Percentiles rank a stretch among this genome's conserved stretches.
phyloP scores from a whole-genome alignment of 2,797 vertebrate species.

The Heterohyrax brucei region DNA sequence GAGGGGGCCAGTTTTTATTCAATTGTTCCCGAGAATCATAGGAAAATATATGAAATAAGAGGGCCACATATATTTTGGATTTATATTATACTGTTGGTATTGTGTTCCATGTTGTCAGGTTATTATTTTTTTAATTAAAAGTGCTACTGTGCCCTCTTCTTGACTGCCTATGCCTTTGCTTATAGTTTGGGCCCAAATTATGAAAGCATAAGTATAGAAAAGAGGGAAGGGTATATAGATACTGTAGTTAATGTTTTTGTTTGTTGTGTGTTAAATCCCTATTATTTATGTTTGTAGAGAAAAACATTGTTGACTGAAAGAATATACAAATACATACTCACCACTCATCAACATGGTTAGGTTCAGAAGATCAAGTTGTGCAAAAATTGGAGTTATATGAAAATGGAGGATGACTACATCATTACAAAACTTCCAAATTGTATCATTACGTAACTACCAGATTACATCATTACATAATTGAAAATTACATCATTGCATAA shows the following conservation, averaged over 20 bases:
- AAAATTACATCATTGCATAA: too few relatives aligned
- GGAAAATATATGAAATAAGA: slow-evolving; percentile 6
- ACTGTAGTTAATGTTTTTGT: slow-evolving; percentile 20
- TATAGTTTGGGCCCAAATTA: background rate
- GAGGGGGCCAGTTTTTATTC: background rate
- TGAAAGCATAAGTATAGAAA: slow-evolving; percentile 34
- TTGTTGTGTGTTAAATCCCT: slow-evolving; percentile 24
- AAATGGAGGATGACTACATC: too few relatives aligned
- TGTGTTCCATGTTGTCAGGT: background rate
- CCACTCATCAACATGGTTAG: too few relatives aligned
- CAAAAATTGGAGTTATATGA: too few relatives aligned
- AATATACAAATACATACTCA: background rate
- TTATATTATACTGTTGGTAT: slow-evolving; percentile 7
- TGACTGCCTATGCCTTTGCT: background rate
- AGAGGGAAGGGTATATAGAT: background rate
- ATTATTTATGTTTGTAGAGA: background rate
- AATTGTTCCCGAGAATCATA: background rate
- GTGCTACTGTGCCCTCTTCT: background rate
- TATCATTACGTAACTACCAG: too few relatives aligned
- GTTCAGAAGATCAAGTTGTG: too few relatives aligned
- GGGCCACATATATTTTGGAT: background rate
- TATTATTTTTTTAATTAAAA: slow-evolving; percentile 50
- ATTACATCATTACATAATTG: too few relatives aligned
- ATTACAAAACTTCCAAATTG: too few relatives aligned
- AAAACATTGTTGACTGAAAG: slow-evolving; percentile 7